A percentile compares a stretch with the other conserved stretches of the same genome.
These are phyloP conservation scores for Piprites chloris DNA, from an alignment of 2,113 vertebrate genomes.

Conservation along the genomic window DNA sequence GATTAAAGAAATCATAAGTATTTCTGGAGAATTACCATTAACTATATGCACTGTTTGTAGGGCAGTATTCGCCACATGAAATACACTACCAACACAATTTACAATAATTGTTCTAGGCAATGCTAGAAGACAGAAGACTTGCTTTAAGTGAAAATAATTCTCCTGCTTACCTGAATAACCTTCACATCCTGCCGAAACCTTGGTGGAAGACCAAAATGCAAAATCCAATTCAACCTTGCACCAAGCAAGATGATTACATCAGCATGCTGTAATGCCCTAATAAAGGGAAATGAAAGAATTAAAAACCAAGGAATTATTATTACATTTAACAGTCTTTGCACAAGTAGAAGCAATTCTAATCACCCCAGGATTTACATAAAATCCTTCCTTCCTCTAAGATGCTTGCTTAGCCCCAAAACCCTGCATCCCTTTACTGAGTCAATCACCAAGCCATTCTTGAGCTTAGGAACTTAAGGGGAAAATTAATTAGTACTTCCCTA, in stretches of 20 bases:
- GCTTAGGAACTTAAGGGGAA: not conserved
- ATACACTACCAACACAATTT: not conserved
- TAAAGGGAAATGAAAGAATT: not conserved
- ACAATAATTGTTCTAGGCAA: not conserved
- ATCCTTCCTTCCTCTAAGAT: not conserved
- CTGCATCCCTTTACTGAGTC: not conserved
- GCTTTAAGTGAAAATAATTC: not conserved
- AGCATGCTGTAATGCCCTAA: slow-evolving; percentile 87
- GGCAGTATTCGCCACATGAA: not conserved
- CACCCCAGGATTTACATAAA: not conserved
- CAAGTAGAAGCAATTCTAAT: not conserved
- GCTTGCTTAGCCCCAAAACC: not conserved
- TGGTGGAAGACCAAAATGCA: slow-evolving; percentile 94
- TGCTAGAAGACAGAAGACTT: not conserved
- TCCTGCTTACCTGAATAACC: slow-evolving; percentile 85
- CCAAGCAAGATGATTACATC: slow-evolving; percentile 91
- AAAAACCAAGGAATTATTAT: not conserved
- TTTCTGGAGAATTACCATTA: not conserved
- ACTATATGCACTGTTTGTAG: not conserved
- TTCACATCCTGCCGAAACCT: slow-evolving; percentile 86
- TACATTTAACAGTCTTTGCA: not conserved
- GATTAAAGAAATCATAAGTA: not conserved
- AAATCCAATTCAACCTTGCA: slow-evolving; percentile 95
- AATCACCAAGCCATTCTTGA: not conserved
- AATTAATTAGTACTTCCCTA: not conserved